phyloP scores from a whole-genome alignment of 2,113 vertebrate genomes.

The Fulica atra region DNA sequence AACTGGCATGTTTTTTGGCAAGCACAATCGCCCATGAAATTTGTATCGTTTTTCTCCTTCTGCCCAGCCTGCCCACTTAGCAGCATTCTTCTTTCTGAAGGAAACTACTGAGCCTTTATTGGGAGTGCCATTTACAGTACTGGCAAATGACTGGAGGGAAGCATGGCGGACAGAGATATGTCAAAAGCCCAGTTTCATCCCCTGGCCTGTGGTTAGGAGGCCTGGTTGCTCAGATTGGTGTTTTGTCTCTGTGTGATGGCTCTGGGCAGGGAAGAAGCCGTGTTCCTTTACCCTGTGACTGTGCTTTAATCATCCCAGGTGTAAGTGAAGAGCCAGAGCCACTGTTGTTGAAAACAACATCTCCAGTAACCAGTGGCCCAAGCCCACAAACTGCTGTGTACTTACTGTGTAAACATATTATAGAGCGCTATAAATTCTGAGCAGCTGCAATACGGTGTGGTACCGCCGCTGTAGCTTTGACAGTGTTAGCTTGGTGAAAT shows the following conservation, averaged over 20 bases:
- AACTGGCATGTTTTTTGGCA: not conserved
- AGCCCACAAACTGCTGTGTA: not conserved
- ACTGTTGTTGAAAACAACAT: not conserved
- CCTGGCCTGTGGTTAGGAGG: not conserved
- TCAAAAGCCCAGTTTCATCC: not conserved
- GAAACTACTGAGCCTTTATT: not conserved
- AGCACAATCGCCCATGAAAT: not conserved
- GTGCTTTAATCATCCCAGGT: not conserved
- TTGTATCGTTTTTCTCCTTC: not conserved
- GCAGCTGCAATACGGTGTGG: not conserved
- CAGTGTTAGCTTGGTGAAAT: slow-evolving; percentile 19
- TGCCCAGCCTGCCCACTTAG: not conserved
- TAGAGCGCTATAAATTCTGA: not conserved
- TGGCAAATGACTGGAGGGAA: not conserved
- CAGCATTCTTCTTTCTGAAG: not conserved
- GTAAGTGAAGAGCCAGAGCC: not conserved
- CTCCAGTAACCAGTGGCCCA: not conserved
- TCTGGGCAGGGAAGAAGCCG: not conserved
- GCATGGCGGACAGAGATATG: not conserved
- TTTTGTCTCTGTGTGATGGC: not conserved
- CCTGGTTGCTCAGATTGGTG: not conserved
- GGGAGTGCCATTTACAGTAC: not conserved
- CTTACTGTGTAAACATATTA: not conserved
- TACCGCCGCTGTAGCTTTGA: slow-evolving; percentile 20
- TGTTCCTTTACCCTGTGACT: not conserved